Percentiles rank a stretch among this genome's conserved stretches.
Evolutionary conservation across 2,888 invertebrate genomes (phyloP).

Genomic region (Camponotus fellah): DNA sequence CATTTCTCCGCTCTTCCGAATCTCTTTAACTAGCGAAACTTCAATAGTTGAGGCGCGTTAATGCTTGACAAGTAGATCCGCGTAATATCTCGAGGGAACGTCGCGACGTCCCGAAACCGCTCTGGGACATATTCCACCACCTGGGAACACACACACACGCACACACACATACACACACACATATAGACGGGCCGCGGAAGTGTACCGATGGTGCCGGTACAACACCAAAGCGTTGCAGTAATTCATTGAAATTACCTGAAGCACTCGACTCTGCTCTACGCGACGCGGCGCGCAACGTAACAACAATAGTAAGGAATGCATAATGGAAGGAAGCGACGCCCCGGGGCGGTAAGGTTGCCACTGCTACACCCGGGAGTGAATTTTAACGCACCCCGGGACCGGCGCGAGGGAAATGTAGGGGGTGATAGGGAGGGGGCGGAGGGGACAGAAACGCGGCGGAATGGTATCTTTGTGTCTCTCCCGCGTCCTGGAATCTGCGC

Average conservation of each 20-base stretch:
- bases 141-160: slow-evolving; percentile 11
- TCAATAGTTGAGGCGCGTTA: slow-evolving; percentile 43
- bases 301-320: slow-evolving; percentile 67
- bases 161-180: background rate
- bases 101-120: slow-evolving; percentile 24
- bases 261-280: slow-evolving; percentile 43
- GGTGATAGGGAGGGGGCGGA: background rate
- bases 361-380: slow-evolving; percentile 48
- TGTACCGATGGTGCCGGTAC: slow-evolving; percentile 47
- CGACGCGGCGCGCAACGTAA: slow-evolving; percentile 38
- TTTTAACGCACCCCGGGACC: slow-evolving; percentile 50
- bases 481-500: slow-evolving; percentile 22
- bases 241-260: slow-evolving; percentile 65
- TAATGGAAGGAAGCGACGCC: slow-evolving; percentile 64
- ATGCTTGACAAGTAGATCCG: slow-evolving; percentile 54
- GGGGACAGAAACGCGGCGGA: background rate
- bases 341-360: slow-evolving; percentile 49
- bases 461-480: background rate
- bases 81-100: slow-evolving; percentile 43
- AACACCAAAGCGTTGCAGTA: slow-evolving; percentile 57
- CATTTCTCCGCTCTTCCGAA: background rate
- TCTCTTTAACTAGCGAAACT: slow-evolving; percentile 37
- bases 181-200: slow-evolving; percentile 3
- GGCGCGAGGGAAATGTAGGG: background rate
- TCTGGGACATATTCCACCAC: slow-evolving; percentile 33